Evolutionary conservation across 2,888 invertebrate species (phyloP).

Genomic region (Emesis russula): DNA sequence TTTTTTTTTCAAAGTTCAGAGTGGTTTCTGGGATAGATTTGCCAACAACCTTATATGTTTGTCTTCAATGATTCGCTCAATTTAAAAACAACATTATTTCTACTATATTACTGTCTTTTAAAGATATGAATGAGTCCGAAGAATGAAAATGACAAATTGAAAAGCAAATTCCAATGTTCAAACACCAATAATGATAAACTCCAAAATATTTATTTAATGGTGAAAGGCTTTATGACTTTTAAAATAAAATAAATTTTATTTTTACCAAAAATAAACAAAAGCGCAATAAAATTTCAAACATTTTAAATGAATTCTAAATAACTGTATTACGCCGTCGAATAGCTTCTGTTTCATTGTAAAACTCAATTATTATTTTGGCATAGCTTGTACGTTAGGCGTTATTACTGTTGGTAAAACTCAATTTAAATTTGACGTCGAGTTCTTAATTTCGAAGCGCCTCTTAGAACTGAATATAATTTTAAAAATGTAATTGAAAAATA

Average conservation of each 20-base stretch:
- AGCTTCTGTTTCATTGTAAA: constrained; percentile 86
- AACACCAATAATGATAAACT: too few species aligned
- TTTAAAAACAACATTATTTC: too few species aligned
- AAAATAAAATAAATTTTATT: background rate
- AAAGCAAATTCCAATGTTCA: too few species aligned
- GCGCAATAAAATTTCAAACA: constrained; percentile 1
- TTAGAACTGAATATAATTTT: background rate
- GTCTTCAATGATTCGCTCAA: too few species aligned
- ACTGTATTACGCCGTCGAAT: constrained; percentile 74
- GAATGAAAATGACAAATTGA: too few species aligned
- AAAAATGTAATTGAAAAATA: constrained; percentile 15
- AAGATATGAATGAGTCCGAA: too few species aligned
- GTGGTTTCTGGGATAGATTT: too few species aligned
- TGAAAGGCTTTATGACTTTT: background rate
- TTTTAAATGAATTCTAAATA: constrained; percentile 36
- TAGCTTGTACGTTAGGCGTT: constrained; percentile 91
- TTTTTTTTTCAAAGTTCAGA: too few species aligned
- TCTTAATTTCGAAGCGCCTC: constrained; percentile 90
- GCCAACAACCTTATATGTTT: too few species aligned
- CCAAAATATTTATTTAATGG: too few species aligned
- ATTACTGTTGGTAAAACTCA: constrained; percentile 93
- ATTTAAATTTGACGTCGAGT: constrained; percentile 93
- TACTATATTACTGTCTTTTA: too few species aligned
- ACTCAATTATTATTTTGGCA: constrained; percentile 94
- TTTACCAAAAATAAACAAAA: background rate